A percentile compares a stretch with the other conserved stretches of the same genome.
Conservation (phyloP, 2,888 invertebrate species). For the Tyria jacobaeae region DNA sequence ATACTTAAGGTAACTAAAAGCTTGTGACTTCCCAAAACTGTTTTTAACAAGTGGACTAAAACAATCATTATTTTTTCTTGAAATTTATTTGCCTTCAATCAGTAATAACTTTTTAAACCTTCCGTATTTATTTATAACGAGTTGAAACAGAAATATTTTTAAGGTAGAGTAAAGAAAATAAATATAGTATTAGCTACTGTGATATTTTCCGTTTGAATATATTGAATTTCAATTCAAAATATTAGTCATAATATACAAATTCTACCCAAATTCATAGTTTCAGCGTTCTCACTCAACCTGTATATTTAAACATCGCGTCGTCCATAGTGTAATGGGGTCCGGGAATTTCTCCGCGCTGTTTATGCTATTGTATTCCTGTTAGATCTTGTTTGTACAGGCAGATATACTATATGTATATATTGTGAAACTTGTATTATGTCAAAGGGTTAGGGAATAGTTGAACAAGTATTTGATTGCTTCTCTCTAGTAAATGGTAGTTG, state of each 20-base stretch:
- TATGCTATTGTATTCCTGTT: constrained; percentile 52
- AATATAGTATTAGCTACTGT: too few species aligned
- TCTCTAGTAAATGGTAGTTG: constrained; percentile 1
- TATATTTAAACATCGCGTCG: constrained; percentile 37
- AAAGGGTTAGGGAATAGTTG: constrained; percentile 17
- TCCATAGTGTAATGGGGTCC: constrained; percentile 46
- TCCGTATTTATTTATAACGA: too few species aligned
- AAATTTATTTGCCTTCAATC: too few species aligned
- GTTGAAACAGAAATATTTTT: too few species aligned
- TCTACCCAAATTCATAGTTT: constrained; percentile 31
- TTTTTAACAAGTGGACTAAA: too few species aligned
- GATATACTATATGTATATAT: constrained; percentile 9
- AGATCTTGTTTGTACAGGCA: constrained; percentile 36
- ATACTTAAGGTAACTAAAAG: too few species aligned
- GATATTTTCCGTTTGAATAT: too few species aligned
- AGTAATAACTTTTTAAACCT: too few species aligned
- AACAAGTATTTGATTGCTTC: constrained; percentile 19
- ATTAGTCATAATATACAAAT: background rate
- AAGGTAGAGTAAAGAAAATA: too few species aligned
- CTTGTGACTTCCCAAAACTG: too few species aligned
- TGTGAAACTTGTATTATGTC: constrained; percentile 1
- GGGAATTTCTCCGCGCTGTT: constrained; percentile 51
- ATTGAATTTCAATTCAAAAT: constrained; percentile 2
- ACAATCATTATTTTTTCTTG: too few species aligned
- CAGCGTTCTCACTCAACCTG: constrained; percentile 32